Evolutionary conservation across 1,140 invertebrate genomes (phyloP), one percentile per base, ranked within the genome.

Genomic region (Lepidostoma basale): DNA sequence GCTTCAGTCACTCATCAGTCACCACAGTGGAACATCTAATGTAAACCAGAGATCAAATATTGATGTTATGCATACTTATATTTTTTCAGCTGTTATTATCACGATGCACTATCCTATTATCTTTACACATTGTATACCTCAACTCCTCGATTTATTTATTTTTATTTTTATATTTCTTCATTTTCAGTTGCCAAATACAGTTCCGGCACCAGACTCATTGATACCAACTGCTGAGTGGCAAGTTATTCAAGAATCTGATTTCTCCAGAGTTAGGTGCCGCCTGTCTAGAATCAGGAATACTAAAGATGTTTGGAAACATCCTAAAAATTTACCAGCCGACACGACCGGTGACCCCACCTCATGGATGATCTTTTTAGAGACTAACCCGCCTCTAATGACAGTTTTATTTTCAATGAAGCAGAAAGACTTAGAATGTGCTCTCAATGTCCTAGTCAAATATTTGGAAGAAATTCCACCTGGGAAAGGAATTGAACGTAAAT

Each of bases 221-320:
- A 16, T 77, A 8, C 79, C 79, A 26, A 73, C 77, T 1, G 65
- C 67, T 62, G 69, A 77, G 49, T 81, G 79, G 79, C 77, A 80
- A 69, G 68, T 73, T 36, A 68, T 75, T 65, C 74, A 76, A 69
- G 54, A 79, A n/a, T 49, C 75, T 22, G 76, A 79, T 62, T 80
- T 80, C 69, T 74, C 68, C 9, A 72, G 75, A 25, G 68, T 79
- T 18, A 68, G 76, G 28, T 39, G 25, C 20, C 60, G 52, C 14
- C 44, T 74, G 18, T 66, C 68, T 12, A 73, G 74, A 62, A 75
- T 75, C 3, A 42, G 47, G 20, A 66, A 64, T 72, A 26, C 54
- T 52, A 26, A 73, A 70, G 22, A 74, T 73, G 40, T 62, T 66
- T 44, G 56, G 54, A 25, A 28, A 42, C 12, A 59, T 22, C 30